phyloP scores from a whole-genome alignment of 2,113 vertebrate genomes.

The Bubo blakistoni region DNA sequence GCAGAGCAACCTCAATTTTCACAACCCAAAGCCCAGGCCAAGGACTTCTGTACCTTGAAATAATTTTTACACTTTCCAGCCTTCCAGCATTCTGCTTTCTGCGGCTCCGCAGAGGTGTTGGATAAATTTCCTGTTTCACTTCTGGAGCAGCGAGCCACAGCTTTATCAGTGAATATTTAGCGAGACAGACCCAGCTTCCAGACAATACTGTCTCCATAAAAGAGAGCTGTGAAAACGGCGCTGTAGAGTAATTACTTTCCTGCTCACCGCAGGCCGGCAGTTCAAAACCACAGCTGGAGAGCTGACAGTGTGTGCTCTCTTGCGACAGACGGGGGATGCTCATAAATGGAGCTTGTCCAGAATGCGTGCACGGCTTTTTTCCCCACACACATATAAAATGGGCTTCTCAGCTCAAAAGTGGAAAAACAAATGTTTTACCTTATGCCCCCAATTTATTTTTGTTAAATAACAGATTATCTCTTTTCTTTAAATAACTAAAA shows the following conservation, averaged over 20 bases:
- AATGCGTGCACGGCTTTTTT: background rate
- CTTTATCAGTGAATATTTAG: background rate
- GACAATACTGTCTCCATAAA: background rate
- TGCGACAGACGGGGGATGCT: background rate
- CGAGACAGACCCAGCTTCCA: background rate
- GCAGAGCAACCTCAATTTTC: constrained; percentile 2
- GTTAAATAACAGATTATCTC: background rate
- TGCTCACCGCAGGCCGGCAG: background rate
- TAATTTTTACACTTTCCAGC: background rate
- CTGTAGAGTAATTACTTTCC: background rate
- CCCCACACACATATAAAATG: background rate
- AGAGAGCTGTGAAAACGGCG: background rate
- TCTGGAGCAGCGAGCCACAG: background rate
- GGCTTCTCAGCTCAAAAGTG: background rate
- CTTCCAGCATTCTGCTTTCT: background rate
- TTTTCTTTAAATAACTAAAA: background rate
- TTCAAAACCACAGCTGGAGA: constrained; percentile 33
- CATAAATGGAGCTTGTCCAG: background rate
- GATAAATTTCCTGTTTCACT: constrained; percentile 5
- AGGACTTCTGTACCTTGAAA: background rate
- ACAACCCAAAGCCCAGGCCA: background rate
- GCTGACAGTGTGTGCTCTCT: background rate
- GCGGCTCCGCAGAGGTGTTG: background rate
- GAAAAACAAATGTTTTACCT: background rate
- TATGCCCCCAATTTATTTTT: background rate